These are phyloP conservation scores for Nannobrachium achirus DNA, from an alignment of 2,113 vertebrate species.

Conservation along the genomic window DNA sequence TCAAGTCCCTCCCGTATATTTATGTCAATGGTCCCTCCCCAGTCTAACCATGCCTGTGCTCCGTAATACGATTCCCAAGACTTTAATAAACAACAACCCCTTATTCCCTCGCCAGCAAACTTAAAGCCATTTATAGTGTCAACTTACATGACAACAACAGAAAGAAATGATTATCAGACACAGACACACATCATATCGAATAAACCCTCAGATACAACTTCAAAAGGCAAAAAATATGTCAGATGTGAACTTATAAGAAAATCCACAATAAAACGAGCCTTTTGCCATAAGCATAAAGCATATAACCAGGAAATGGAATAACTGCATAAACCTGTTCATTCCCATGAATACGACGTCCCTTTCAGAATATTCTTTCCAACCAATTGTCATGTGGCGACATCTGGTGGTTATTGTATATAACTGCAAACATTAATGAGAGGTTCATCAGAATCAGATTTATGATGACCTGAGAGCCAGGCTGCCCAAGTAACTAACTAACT, in stretches of 20 bases:
- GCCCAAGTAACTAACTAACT: too few species aligned
- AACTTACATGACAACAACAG: neutral
- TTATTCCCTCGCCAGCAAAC: slow-evolving; percentile 5
- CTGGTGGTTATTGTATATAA: slow-evolving; percentile 25
- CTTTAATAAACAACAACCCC: neutral
- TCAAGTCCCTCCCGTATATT: slow-evolving; percentile 40
- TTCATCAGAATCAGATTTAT: too few species aligned
- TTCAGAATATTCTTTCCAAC: slow-evolving; percentile 7
- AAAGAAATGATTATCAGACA: neutral
- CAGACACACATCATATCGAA: neutral
- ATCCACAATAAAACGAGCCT: too few species aligned
- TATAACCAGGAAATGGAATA: neutral
- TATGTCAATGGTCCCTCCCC: slow-evolving; percentile 34
- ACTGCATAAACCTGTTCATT: neutral
- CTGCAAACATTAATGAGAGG: slow-evolving; percentile 18
- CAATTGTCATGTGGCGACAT: slow-evolving; percentile 33
- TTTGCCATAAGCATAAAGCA: too few species aligned
- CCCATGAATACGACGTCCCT: neutral
- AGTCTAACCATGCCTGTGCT: slow-evolving; percentile 27
- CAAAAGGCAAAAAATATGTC: too few species aligned
- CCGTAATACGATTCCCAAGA: slow-evolving; percentile 53
- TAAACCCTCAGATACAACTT: too few species aligned
- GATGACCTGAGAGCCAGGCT: too few species aligned
- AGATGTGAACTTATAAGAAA: too few species aligned
- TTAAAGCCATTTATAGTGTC: neutral